These are phyloP conservation scores for Rhinopithecus roxellana DNA, from an alignment of 2,113 vertebrate genomes.

Conservation along the genomic window DNA sequence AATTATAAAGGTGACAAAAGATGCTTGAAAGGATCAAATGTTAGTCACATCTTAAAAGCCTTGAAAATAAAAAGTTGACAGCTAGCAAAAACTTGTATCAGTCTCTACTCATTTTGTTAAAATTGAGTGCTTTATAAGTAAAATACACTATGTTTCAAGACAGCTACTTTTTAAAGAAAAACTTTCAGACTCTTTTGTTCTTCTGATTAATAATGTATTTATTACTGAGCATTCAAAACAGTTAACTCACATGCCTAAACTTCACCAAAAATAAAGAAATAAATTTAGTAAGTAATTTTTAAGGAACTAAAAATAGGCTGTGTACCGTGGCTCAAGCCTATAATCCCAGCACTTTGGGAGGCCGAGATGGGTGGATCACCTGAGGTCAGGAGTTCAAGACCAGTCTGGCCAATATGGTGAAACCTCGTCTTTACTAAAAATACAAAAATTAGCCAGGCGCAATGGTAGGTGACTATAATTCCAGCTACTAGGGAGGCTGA, in stretches of 20 bases:
- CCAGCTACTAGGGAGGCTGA: no score
- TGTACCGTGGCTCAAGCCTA: no score
- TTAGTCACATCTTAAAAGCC: not conserved
- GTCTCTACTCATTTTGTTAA: not conserved
- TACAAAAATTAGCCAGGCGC: no score
- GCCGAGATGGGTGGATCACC: no score
- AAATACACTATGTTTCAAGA: not conserved
- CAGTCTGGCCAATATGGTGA: no score
- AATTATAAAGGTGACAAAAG: not conserved
- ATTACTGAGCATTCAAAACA: not conserved
- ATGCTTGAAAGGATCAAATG: not conserved
- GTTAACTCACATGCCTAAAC: not conserved
- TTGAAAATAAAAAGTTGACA: not conserved
- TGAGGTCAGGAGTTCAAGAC: no score
- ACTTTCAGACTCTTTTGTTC: not conserved
- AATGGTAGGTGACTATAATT: no score
- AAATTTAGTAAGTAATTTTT: not conserved
- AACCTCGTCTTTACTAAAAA: no score
- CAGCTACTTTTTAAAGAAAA: not conserved
- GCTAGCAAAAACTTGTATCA: not conserved
- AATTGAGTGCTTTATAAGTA: not conserved
- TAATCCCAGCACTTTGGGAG: no score
- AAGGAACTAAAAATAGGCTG: not conserved
- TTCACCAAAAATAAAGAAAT: not conserved
- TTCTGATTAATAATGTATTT: not conserved